Percentiles rank a stretch among this genome's conserved stretches.
Evolutionary conservation across 2,797 vertebrate genomes (phyloP).

Genomic region (Xiphophorus birchmanni): DNA sequence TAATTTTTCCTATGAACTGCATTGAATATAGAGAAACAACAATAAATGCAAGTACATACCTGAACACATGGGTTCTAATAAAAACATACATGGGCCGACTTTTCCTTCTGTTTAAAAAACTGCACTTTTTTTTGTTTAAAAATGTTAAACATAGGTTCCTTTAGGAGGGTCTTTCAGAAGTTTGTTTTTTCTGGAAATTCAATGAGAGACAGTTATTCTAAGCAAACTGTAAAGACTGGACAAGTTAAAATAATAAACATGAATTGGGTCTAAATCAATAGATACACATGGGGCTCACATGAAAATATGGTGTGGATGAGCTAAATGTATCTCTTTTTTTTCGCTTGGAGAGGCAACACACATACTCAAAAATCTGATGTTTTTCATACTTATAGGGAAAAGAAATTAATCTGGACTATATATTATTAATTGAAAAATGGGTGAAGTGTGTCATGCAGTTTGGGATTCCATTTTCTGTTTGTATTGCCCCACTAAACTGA

Average conservation of each 20-base stretch:
- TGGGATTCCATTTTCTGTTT: neutral
- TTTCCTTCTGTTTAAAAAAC: neutral
- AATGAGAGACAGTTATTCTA: neutral
- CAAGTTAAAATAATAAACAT: conserved; percentile 38
- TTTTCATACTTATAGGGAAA: neutral
- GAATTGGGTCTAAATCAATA: conserved; percentile 19
- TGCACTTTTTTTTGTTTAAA: neutral
- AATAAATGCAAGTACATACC: neutral
- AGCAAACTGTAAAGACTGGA: conserved; percentile 38
- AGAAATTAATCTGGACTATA: neutral
- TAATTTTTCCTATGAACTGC: neutral
- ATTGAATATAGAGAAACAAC: neutral
- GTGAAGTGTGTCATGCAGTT: too few relatives aligned
- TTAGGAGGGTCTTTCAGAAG: neutral
- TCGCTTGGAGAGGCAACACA: neutral
- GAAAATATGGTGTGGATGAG: conserved; percentile 23
- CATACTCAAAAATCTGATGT: neutral
- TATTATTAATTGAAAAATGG: neutral
- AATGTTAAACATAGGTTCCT: neutral
- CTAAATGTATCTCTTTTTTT: conserved; percentile 18
- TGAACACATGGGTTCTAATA: neutral
- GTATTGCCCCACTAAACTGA: neutral
- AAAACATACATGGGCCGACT: neutral
- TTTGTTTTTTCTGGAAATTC: neutral
- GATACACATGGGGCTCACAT: conserved; percentile 15